These are phyloP conservation scores for Parasteatoda lunata DNA, from an alignment of 2,888 invertebrate genomes.

Conservation along the genomic window DNA sequence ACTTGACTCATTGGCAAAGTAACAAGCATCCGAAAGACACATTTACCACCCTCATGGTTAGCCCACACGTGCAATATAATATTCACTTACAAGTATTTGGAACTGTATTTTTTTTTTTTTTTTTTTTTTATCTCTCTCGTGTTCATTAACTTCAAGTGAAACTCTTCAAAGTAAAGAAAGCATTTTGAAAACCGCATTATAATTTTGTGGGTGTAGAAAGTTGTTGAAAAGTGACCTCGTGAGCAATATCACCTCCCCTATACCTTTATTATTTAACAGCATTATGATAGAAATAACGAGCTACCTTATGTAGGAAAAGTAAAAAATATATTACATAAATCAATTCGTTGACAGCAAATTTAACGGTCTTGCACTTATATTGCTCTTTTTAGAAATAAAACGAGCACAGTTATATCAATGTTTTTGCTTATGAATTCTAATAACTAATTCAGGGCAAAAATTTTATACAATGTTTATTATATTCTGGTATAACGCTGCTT, in stretches of 20 bases:
- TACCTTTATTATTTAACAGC: neutral
- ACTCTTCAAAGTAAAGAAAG: neutral
- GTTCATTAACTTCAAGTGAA: neutral
- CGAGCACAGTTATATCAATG: too few species aligned
- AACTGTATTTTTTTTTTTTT: constrained; percentile 13
- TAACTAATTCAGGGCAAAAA: too few species aligned
- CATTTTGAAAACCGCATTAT: constrained; percentile 26
- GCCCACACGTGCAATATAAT: constrained; percentile 40
- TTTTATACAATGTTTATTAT: too few species aligned
- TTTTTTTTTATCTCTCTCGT: neutral
- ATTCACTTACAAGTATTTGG: constrained; percentile 48
- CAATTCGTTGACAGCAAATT: too few species aligned
- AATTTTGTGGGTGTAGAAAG: constrained; percentile 10
- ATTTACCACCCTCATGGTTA: constrained; percentile 52
- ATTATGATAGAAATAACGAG: neutral
- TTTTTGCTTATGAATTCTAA: too few species aligned
- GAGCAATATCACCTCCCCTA: neutral
- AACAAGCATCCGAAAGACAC: constrained; percentile 33
- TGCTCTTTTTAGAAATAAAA: too few species aligned
- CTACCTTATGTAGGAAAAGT: neutral
- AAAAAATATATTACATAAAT: too few species aligned
- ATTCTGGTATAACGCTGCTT: too few species aligned
- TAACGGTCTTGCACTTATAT: too few species aligned
- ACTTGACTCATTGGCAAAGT: constrained; percentile 20
- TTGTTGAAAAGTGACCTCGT: neutral